Evolutionary conservation across 2,113 vertebrate species (phyloP).

Genomic region (Tragelaphus scriptus): DNA sequence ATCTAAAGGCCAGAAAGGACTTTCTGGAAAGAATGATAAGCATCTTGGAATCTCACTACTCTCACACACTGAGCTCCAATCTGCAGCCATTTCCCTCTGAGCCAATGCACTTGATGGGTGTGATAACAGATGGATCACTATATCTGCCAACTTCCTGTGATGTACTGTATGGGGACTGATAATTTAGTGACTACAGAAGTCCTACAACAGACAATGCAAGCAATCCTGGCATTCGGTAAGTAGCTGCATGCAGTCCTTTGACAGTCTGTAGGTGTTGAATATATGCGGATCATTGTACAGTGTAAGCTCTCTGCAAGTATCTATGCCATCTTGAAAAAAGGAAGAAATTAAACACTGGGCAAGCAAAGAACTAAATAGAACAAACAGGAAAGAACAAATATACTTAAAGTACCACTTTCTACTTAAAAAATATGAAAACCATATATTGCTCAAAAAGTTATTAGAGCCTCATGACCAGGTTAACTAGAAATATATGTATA

Average conservation of each 20-base stretch:
- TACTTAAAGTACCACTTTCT: background rate
- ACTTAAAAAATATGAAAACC: background rate
- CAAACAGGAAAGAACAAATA: background rate
- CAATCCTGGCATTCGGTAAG: constrained; percentile 4
- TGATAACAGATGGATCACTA: constrained; percentile 58
- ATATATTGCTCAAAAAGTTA: background rate
- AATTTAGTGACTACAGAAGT: constrained; percentile 41
- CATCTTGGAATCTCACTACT: constrained; percentile 56
- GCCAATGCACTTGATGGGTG: constrained; percentile 53
- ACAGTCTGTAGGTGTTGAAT: background rate
- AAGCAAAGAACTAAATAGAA: background rate
- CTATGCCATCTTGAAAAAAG: background rate
- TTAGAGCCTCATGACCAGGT: background rate
- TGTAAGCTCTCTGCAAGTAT: constrained; percentile 19
- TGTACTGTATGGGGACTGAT: constrained; percentile 50
- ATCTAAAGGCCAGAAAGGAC: constrained; percentile 50
- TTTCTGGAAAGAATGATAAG: constrained; percentile 50
- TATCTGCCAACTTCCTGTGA: constrained; percentile 62
- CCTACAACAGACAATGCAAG: constrained; percentile 60
- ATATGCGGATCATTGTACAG: background rate
- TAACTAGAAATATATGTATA: background rate
- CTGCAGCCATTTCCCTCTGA: constrained; percentile 28
- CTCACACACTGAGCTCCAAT: constrained; percentile 52
- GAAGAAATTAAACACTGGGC: background rate
- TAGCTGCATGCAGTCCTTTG: background rate